Conservation (phyloP, 2,113 vertebrate genomes). For the Brevimyrus niger region DNA sequence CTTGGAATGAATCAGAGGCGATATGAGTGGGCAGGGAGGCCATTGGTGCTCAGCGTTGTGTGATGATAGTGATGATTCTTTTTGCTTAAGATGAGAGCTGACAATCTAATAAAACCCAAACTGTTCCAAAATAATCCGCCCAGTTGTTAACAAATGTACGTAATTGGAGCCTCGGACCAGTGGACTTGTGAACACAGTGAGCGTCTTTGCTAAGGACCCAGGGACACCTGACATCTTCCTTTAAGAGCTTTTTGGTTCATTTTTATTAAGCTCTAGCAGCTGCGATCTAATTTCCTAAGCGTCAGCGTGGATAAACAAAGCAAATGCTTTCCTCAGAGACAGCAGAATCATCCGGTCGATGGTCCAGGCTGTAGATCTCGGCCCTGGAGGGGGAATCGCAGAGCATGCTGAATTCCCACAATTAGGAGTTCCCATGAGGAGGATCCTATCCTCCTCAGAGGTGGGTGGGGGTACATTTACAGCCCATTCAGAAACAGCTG, state of each 20-base stretch:
- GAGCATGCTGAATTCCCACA: background rate
- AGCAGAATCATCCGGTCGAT: background rate
- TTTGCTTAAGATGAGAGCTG: background rate
- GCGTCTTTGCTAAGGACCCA: background rate
- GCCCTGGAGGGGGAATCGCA: background rate
- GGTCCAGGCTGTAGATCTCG: background rate
- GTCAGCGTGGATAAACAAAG: background rate
- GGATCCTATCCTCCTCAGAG: background rate
- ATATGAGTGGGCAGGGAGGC: background rate
- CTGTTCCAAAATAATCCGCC: background rate
- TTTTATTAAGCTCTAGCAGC: background rate
- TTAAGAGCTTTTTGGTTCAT: background rate
- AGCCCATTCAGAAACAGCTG: background rate
- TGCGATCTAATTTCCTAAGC: background rate
- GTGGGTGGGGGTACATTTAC: background rate
- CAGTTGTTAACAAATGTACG: background rate
- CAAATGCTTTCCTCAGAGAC: background rate
- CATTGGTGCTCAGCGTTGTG: background rate
- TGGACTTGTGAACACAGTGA: background rate
- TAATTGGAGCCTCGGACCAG: background rate
- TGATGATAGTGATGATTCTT: background rate
- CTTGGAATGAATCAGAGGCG: background rate
- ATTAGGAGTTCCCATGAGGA: background rate
- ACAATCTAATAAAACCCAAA: background rate
- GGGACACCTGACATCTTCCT: background rate